Base-by-base conservation (phyloP, 2,797 vertebrate genomes). In the Euphonia xanthogaster region DNA sequence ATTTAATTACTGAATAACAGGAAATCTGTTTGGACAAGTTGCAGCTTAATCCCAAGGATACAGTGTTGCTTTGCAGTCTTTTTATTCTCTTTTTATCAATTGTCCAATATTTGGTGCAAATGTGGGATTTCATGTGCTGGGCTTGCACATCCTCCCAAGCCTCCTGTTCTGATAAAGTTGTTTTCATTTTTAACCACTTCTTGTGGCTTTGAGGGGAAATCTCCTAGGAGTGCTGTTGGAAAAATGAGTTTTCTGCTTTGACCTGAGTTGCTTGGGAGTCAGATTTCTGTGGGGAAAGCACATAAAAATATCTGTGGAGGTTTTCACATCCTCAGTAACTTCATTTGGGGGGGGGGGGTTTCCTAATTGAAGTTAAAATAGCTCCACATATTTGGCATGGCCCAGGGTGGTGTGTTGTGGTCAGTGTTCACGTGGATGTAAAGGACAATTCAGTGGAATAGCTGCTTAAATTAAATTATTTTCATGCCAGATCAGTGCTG, bases 271-370 rank as follows among this genome's bases (percentile, higher is more conserved):
- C 37, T 74, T 77, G 28, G 7, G 27, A 68, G 62, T 48, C 76
- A 24, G 7, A 31, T 55, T 61, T 66, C 42, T 39, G 7, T 31
- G 30, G 21, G 22, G 54, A 30, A 31, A 72, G 24, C 3, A 18
- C 45, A 14, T 33, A 67, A n/a, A 55, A 84, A 58, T 51, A 42
- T 15, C 18, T 18, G 4, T 17, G 3, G 4, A 33, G 31, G 7
- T 73, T 65, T 78, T 68, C 44, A 12, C 1, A 1, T 11, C 50
- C 25, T 50, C 66, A 28, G 18, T 25, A 71, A 51, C 24, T 50
- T 27, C 1, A 4, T n/a, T 84, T 48, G 21, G 19, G 9, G 2
- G 0, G 8, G 23, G 8, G 2, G 0, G 5, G 11, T 11, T 14
- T 39, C 10, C 48, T 58, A 24, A 15, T 10, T 55, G 57, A 28